Base-by-base conservation (phyloP, 2,888 invertebrate species). In the Amphiduros pacificus region DNA sequence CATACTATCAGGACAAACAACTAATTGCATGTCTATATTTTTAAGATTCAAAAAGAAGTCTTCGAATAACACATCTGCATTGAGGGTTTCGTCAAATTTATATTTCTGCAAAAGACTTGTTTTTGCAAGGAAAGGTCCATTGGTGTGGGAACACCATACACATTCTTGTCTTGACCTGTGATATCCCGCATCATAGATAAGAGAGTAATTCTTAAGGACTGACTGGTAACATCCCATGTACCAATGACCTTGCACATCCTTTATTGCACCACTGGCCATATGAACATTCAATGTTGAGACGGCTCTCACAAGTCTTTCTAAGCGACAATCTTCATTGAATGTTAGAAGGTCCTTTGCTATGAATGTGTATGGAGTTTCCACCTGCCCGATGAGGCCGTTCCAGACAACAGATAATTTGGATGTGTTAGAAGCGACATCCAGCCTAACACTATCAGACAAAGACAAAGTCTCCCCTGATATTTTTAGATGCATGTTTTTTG, bases 1-100 rank as follows among this genome's bases (percentile, higher is more conserved):
- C 78, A 79, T 77, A 2, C 73, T 70, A 66, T 79, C 79, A 0
- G 80, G 78, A 65, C 78, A 79, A 17, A 68, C 67, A 36, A 74
- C 60, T 4, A 63, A 65, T 36, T 75, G 67, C 2, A 60, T 36
- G 9, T 68, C 66, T 1, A 58, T 31, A 9, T 65, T 27, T 14
- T 65, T 70, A n/a, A 75, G 31, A 20, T 65, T 61, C 28, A 78
- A 63, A 63, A 79, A 78, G 70, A 74, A 77, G 53, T 77, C 78
- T 48, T 74, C 72, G 58, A 73, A 75, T 5, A 76, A 36, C 1
- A 72, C 71, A 26, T 62, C 57, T 1, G 55, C 56, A 4, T 64
- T 58, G 48, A 75, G 51, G 4, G 41, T 52, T 20, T 66, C 65
- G 32, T 67, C 66, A 26, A 78, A 69, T 1, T 53, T 57, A 36